phyloP scores from a whole-genome alignment of 2,888 invertebrate genomes.

The Napeogenes sylphis region DNA sequence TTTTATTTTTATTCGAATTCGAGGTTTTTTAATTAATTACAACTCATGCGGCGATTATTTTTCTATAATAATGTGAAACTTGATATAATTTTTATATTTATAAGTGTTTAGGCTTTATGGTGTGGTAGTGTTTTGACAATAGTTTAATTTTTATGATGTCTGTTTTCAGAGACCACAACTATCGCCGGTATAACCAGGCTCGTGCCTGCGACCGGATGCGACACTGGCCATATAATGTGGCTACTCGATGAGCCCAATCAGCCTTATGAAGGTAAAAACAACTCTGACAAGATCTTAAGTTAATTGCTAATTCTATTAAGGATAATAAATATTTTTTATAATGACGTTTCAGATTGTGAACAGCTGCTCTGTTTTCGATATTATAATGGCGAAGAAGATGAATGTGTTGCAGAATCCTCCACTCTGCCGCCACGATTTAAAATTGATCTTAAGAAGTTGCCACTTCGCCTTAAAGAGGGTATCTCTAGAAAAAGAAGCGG shows the following conservation, averaged over 20 bases:
- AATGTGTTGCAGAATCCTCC: constrained; percentile 81
- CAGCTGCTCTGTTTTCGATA: constrained; percentile 84
- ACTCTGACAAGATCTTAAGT: not conserved
- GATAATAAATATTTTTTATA: not conserved
- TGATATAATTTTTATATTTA: not conserved
- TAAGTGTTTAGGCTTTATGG: not conserved
- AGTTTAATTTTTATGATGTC: constrained; percentile 26
- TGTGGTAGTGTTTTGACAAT: constrained; percentile 10
- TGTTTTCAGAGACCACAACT: constrained; percentile 59
- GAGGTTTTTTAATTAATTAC: not conserved
- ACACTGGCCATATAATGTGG: constrained; percentile 82
- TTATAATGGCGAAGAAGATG: constrained; percentile 80
- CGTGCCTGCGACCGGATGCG: constrained; percentile 76
- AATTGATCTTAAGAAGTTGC: constrained; percentile 78
- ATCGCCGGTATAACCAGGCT: constrained; percentile 64
- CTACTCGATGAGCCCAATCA: constrained; percentile 82
- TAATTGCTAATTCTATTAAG: not conserved
- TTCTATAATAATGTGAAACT: not conserved
- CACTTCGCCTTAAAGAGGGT: constrained; percentile 74
- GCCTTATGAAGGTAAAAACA: constrained; percentile 77
- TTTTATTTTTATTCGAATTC: constrained; percentile 10
- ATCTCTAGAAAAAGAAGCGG: constrained; percentile 72
- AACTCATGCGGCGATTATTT: not conserved
- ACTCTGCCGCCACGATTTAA: constrained; percentile 66
- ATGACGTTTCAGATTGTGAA: constrained; percentile 78